Base-by-base conservation (phyloP, 2,113 vertebrate genomes). In the Catharus bicknelli region DNA sequence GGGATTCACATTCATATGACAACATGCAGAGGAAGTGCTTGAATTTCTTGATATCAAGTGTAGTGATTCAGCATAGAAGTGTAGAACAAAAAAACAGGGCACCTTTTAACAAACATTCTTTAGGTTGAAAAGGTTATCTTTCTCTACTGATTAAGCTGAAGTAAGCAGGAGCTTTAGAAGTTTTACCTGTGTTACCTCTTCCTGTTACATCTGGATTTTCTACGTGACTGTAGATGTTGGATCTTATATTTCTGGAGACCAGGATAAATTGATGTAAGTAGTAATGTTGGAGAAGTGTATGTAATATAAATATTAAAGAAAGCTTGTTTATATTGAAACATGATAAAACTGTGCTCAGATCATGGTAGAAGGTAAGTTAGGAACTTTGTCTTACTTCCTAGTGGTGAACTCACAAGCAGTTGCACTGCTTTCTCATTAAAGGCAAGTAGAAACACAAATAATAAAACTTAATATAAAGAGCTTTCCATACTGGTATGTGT, bases 391-490 rank as follows among this genome's bases (percentile, higher is more conserved):
- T 48, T 86, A 2, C 10, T 43, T 90, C 11, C 22, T 70, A 0
- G 5, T 74, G 17, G 16, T 78, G 47, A 70, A 27, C 23, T 83
- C 34, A 19, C 0, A 7, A 55, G 36, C 11, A 75, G 10, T 45
- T 80, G 26, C 47, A 21, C 9, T 80, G 17, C 4, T 84, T 84
- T 4, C 11, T 81, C 20, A 13, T 54, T 81, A 63, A 58, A 78
- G 53, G 29, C 57, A 38, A 67, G 22, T 70, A 70, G 34, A 62
- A 93, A 32, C 15, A 78, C 10, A 78, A 67, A 11, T n/a, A 36
- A 42, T 73, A 30, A 0, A 0, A 66, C 26, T 20, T 57, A 32
- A 50, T 2, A 2, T 61, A 11, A 26, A 38, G 36, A 59, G 17
- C 7, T 84, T 81, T 86, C 25, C 6, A 5, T 73, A n/a, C 7